Percentiles rank a stretch among this genome's conserved stretches.
phyloP scores from a whole-genome alignment of 1,140 invertebrate genomes.

The Lepidurus apus region DNA sequence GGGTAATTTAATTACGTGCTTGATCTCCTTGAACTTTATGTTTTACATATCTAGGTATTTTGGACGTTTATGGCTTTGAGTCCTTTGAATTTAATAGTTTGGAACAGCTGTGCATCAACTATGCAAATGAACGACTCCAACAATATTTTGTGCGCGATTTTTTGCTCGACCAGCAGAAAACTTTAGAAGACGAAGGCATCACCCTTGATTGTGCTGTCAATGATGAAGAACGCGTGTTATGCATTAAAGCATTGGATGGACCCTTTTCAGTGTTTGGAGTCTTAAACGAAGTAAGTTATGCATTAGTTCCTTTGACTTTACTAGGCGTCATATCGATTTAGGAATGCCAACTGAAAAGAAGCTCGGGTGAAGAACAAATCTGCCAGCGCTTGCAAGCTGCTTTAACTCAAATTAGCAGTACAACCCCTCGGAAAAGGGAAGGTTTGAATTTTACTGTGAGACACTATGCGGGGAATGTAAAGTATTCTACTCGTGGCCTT shows the following conservation, averaged over 20 bases:
- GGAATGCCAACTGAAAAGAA: constrained; percentile 42
- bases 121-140: constrained; percentile 63
- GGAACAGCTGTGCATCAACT: constrained; percentile 72
- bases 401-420: neutral
- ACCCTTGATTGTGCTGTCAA: constrained; percentile 40
- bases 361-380: constrained; percentile 49
- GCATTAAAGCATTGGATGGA: constrained; percentile 38
- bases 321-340: constrained; percentile 11
- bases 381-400: neutral
- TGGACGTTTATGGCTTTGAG: constrained; percentile 73
- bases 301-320: too few relatives aligned
- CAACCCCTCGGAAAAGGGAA: constrained; percentile 19
- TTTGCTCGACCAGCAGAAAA: constrained; percentile 55
- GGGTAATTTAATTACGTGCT: constrained; percentile 49
- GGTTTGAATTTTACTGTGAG: constrained; percentile 42
- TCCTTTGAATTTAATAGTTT: constrained; percentile 64
- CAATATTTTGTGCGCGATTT: constrained; percentile 61
- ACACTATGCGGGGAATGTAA: constrained; percentile 46
- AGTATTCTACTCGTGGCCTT: constrained; percentile 44
- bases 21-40: constrained; percentile 57
- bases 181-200: constrained; percentile 54
- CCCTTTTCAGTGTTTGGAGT: constrained; percentile 43
- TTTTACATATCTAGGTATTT: constrained; percentile 42
- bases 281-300: constrained; percentile 45
- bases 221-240: constrained; percentile 37